Evolutionary conservation across 1,140 invertebrate species (phyloP).

Genomic region (Drosophila albomicans): DNA sequence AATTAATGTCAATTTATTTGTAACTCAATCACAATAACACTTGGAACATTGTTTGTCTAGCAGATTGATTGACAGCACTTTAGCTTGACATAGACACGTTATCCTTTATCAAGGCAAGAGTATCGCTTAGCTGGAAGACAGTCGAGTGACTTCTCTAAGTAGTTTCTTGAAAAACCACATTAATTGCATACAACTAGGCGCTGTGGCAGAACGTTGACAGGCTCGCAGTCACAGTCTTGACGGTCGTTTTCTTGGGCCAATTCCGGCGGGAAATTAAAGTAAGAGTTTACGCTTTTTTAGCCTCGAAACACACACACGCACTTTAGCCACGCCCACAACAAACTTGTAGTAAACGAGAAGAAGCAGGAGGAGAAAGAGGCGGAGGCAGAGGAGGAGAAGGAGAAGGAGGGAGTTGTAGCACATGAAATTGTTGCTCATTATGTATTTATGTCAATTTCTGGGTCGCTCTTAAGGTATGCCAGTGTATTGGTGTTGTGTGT

Average conservation of each 20-base stretch:
- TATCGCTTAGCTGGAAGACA: neutral
- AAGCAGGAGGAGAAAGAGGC: neutral
- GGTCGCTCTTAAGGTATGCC: constrained; percentile 49
- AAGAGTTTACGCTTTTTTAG: constrained; percentile 81
- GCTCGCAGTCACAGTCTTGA: constrained; percentile 55
- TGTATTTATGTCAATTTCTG: constrained; percentile 84
- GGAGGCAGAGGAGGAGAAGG: neutral
- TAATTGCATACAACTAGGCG: constrained; percentile 75
- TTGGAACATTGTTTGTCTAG: too few species aligned
- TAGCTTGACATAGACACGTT: too few species aligned
- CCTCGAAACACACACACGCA: constrained; percentile 55
- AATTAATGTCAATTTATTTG: too few species aligned
- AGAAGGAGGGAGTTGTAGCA: constrained; percentile 22
- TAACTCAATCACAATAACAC: too few species aligned
- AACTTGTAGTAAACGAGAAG: neutral
- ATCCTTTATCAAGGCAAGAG: neutral
- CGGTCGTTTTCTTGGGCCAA: constrained; percentile 61
- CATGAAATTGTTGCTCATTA: constrained; percentile 79
- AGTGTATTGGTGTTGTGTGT: constrained; percentile 20
- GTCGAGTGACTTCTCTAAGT: constrained; percentile 17
- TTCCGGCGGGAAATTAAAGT: constrained; percentile 83
- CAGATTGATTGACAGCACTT: too few species aligned
- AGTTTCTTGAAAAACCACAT: constrained; percentile 64
- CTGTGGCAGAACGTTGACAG: constrained; percentile 67
- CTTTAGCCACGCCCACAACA: constrained; percentile 41